Conservation (phyloP, 2,797 vertebrate species). For the Tapirus indicus region DNA sequence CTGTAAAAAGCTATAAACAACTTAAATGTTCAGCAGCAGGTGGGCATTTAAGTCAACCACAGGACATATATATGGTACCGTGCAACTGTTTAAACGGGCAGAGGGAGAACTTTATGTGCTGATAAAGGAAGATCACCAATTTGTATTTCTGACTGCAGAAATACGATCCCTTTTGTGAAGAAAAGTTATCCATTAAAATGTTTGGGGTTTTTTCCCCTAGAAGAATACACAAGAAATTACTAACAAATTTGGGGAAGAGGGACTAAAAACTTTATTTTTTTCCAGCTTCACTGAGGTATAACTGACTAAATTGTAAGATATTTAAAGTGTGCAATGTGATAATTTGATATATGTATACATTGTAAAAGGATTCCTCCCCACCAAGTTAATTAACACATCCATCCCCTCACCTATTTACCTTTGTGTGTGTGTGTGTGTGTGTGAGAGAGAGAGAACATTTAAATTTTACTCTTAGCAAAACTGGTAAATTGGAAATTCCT, state of each 20-base stretch:
- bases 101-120: neutral
- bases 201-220: neutral
- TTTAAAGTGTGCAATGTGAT: neutral
- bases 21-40: neutral
- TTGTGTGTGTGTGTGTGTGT: neutral
- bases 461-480: neutral
- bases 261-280: neutral
- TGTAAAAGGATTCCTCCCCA: neutral
- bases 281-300: neutral
- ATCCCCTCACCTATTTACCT: neutral
- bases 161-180: neutral
- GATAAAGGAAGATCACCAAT: neutral
- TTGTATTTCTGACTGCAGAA: neutral
- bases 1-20: neutral
- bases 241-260: neutral
- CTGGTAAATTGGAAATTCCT: neutral
- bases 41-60: neutral
- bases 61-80: neutral
- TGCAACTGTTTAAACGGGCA: neutral
- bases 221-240: neutral
- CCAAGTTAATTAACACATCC: neutral
- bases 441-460: neutral
- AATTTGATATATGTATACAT: neutral
- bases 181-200: neutral
- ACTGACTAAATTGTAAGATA: neutral